phyloP scores from a whole-genome alignment of 92 coral and sea anemone genomes.

The Hydrozoanthus gracilis region DNA sequence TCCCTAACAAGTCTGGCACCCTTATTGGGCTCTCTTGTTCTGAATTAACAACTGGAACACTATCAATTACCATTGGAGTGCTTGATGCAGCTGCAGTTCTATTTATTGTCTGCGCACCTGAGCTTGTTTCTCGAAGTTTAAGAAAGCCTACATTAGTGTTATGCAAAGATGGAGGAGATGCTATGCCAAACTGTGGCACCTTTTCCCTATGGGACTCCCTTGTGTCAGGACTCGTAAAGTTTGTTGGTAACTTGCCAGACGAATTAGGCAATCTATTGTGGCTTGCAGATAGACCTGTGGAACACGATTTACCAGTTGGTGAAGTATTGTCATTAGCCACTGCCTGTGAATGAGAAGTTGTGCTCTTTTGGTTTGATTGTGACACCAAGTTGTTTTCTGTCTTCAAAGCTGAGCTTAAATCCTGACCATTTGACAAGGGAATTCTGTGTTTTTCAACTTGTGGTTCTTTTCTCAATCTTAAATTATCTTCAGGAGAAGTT shows the following conservation, averaged over 20 bases:
- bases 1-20: neutral
- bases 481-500: neutral
- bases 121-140: slow-evolving; percentile 22
- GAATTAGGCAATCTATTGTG: neutral
- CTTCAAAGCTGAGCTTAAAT: neutral
- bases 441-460: neutral
- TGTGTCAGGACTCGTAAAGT: neutral
- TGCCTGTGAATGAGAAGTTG: neutral
- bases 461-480: neutral
- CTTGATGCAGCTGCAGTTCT: neutral
- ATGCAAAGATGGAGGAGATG: neutral
- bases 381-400: neutral
- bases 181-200: neutral
- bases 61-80: slow-evolving; percentile 40
- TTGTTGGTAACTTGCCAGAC: neutral
- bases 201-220: neutral
- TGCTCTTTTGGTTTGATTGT: neutral
- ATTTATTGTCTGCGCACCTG: slow-evolving; percentile 2
- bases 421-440: slow-evolving; percentile 7
- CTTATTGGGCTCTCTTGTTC: neutral
- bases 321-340: neutral
- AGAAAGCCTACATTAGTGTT: slow-evolving; percentile 1
- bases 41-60: neutral
- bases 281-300: slow-evolving; percentile 5
- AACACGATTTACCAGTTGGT: slow-evolving; percentile 1